Conservation (phyloP, 2,797 vertebrate species). For the Thamnophis elegans region DNA sequence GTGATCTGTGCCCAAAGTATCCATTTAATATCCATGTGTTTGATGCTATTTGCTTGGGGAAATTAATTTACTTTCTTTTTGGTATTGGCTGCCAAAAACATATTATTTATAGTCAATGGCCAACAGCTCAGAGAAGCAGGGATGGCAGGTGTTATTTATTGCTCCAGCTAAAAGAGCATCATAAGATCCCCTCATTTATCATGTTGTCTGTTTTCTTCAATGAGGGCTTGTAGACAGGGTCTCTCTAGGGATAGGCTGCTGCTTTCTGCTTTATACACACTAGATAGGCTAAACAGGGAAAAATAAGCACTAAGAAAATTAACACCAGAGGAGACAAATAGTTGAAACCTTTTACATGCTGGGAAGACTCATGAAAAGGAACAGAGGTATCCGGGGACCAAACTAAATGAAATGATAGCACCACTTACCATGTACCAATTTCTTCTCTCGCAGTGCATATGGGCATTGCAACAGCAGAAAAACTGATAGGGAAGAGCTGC, state of each 20-base stretch:
- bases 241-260: neutral
- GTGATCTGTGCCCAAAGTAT: slow-evolving; percentile 19
- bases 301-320: neutral
- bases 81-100: slow-evolving; percentile 34
- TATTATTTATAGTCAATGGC: slow-evolving; percentile 28
- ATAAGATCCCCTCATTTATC: slow-evolving; percentile 21
- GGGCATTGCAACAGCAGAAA: neutral
- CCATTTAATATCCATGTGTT: slow-evolving; percentile 37
- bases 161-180: slow-evolving; percentile 24
- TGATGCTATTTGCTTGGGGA: neutral
- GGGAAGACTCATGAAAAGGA: neutral
- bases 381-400: neutral
- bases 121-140: slow-evolving; percentile 11
- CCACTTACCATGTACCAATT: neutral
- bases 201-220: neutral
- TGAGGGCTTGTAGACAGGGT: neutral
- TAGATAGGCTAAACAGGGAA: neutral
- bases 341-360: neutral
- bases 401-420: neutral
- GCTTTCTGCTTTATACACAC: neutral
- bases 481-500: neutral
- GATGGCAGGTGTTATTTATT: slow-evolving; percentile 46
- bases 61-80: neutral
- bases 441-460: neutral
- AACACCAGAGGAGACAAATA: neutral